A percentile compares a stretch with the other conserved stretches of the same genome.
Conservation (phyloP, 1,140 invertebrate genomes). For the Ridgeia piscesae region DNA sequence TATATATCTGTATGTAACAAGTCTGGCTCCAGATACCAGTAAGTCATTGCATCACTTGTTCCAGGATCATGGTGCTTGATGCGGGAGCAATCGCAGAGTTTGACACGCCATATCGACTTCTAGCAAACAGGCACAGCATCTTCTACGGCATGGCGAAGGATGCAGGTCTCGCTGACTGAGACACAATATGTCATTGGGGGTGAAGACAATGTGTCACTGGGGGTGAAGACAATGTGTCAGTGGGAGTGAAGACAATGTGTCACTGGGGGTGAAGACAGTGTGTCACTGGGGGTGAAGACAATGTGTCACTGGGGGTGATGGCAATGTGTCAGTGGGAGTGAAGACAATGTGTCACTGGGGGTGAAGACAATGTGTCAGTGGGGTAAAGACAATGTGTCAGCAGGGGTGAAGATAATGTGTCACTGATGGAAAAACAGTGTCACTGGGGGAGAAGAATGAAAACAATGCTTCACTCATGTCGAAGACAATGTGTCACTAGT, state of each 20-base stretch:
- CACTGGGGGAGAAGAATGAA: too few relatives aligned
- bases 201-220: neutral
- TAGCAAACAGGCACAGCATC: constrained; percentile 21
- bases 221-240: neutral
- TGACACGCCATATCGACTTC: constrained; percentile 27
- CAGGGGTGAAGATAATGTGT: neutral
- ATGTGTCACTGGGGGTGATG: too few relatives aligned
- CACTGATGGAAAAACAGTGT: too few relatives aligned
- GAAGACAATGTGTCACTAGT: too few relatives aligned
- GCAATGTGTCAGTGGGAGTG: too few relatives aligned
- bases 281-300: too few relatives aligned
- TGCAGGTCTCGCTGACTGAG: constrained; percentile 21
- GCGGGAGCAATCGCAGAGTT: constrained; percentile 28
- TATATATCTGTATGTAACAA: neutral
- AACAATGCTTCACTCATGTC: too few relatives aligned
- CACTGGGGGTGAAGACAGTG: neutral
- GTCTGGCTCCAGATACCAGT: neutral
- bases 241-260: neutral
- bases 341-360: neutral
- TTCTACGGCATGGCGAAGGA: constrained; percentile 31
- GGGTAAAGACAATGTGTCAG: neutral
- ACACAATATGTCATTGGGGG: neutral
- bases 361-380: neutral
- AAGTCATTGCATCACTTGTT: constrained; percentile 7
- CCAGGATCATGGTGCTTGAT: constrained; percentile 32